A percentile compares a stretch with the other conserved stretches of the same genome.
Conservation (phyloP, 1,140 invertebrate genomes). For the Temnothorax longispinosus region DNA sequence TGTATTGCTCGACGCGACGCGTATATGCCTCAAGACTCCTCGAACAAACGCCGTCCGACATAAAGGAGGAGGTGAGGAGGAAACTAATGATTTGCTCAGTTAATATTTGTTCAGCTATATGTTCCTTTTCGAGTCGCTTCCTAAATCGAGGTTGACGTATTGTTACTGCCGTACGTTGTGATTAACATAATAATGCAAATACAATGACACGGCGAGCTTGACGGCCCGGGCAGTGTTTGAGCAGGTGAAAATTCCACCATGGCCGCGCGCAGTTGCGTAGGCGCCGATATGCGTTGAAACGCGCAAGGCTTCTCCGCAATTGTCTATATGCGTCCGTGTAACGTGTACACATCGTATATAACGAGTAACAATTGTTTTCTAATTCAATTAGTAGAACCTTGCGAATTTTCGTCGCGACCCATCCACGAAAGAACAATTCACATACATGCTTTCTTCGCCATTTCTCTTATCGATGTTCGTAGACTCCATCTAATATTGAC, state of each 20-base stretch:
- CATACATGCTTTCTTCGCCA: not conserved
- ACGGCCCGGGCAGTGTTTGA: slow-evolving; percentile 81
- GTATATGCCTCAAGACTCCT: slow-evolving; percentile 15
- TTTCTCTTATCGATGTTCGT: slow-evolving; percentile 43
- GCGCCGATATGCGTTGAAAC: slow-evolving; percentile 53
- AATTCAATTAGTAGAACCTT: slow-evolving; percentile 81
- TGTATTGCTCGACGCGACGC: slow-evolving; percentile 3
- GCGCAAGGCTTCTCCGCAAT: slow-evolving; percentile 10
- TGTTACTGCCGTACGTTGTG: slow-evolving; percentile 81
- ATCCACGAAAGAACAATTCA: not conserved
- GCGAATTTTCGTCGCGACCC: slow-evolving; percentile 74
- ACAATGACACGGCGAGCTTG: slow-evolving; percentile 81
- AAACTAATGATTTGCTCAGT: slow-evolving; percentile 82
- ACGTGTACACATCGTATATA: not conserved
- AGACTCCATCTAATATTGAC: not conserved
- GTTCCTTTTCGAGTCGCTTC: slow-evolving; percentile 82
- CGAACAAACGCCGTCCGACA: slow-evolving; percentile 54
- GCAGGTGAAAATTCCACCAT: slow-evolving; percentile 83
- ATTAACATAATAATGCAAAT: slow-evolving; percentile 86
- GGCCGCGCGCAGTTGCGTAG: slow-evolving; percentile 72
- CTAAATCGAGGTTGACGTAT: slow-evolving; percentile 85
- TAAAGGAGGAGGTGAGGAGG: slow-evolving; percentile 55
- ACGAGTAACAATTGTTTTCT: slow-evolving; percentile 79
- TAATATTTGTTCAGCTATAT: slow-evolving; percentile 81
- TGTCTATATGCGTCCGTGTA: not conserved